Conservation (phyloP, 2,888 invertebrate species). For the Allygus modestus region DNA sequence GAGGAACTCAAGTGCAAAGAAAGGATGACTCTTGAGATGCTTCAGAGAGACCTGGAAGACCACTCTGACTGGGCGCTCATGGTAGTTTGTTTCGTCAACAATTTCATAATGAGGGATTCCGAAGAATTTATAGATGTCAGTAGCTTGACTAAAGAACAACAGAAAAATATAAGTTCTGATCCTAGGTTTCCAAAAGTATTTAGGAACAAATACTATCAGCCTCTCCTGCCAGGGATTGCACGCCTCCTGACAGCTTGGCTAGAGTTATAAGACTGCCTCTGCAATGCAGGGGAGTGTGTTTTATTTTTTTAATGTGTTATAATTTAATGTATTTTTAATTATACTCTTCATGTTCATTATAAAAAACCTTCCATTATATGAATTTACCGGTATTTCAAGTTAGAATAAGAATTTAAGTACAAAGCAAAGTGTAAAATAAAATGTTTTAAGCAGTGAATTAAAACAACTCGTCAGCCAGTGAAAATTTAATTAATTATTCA, state of each 20-base stretch:
- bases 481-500: no score
- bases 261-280: neutral
- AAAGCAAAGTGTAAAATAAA: no score
- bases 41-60: slow-evolving; percentile 6
- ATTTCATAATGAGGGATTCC: slow-evolving; percentile 9
- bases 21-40: neutral
- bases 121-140: slow-evolving; percentile 13
- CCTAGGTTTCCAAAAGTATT: slow-evolving; percentile 25
- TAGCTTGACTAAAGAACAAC: slow-evolving; percentile 9
- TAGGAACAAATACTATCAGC: slow-evolving; percentile 8
- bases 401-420: no score
- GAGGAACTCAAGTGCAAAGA: slow-evolving; percentile 37
- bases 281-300: neutral
- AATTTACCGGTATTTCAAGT: no score
- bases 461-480: no score
- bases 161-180: slow-evolving; percentile 3
- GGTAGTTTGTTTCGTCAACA: slow-evolving; percentile 12
- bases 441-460: no score
- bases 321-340: no score
- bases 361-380: no score
- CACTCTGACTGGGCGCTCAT: slow-evolving; percentile 20
- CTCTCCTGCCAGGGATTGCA: slow-evolving; percentile 9
- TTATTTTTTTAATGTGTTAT: no score
- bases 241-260: neutral
- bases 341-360: no score